These are phyloP conservation scores for Enteromius anoplus DNA, from an alignment of 2,797 vertebrate species.

Conservation along the genomic window DNA sequence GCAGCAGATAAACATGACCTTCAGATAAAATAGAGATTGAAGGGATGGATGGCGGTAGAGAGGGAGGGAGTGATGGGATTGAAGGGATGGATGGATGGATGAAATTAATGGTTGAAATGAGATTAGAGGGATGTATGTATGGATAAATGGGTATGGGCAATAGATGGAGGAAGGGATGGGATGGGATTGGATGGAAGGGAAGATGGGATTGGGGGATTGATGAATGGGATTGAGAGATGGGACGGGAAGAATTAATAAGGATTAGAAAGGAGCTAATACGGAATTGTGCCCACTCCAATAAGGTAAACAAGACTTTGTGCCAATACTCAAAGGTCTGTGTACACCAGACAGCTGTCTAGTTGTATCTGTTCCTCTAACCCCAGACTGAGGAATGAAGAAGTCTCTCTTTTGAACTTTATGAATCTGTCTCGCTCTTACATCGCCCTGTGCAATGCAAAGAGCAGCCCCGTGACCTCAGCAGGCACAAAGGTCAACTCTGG, in stretches of 20 bases:
- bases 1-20: no score
- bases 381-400: not conserved
- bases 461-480: slow-evolving; percentile 9
- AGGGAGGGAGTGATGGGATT: no score
- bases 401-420: not conserved
- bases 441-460: slow-evolving; percentile 4
- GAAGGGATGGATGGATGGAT: not conserved
- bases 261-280: not conserved
- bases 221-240: not conserved
- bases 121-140: not conserved
- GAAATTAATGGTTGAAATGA: no score
- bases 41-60: not conserved
- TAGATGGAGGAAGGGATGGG: not conserved
- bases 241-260: not conserved
- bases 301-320: not conserved
- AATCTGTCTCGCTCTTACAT: slow-evolving; percentile 1
- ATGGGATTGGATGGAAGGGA: not conserved
- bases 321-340: not conserved
- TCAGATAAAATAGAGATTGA: no score
- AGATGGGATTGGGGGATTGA: not conserved
- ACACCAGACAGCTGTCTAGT: not conserved
- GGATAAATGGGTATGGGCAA: not conserved
- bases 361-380: not conserved
- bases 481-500: slow-evolving; percentile 45
- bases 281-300: not conserved